Evolutionary conservation across 1,140 invertebrate genomes (phyloP).

Genomic region (Zaprionus taronus): DNA sequence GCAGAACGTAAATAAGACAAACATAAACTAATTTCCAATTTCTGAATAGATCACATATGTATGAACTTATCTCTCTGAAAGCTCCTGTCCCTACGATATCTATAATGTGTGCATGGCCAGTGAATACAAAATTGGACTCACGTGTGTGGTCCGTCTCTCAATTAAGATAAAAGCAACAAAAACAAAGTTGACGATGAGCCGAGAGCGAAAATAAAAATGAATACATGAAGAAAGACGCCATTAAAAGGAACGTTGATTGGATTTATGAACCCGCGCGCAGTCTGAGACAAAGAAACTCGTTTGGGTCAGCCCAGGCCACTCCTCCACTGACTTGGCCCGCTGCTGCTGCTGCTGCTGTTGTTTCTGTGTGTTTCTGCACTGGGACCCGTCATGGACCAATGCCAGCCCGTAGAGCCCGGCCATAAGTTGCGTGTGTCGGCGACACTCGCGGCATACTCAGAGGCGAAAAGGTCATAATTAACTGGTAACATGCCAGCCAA

Average conservation of each 20-base stretch:
- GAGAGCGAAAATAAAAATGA: conserved; percentile 8
- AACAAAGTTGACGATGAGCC: conserved; percentile 6
- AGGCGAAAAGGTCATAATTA: conserved; percentile 69
- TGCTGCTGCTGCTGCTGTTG: neutral
- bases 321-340: conserved; percentile 40
- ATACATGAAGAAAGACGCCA: conserved; percentile 63
- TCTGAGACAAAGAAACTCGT: conserved; percentile 61
- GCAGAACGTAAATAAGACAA: neutral
- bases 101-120: neutral
- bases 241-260: conserved; percentile 70
- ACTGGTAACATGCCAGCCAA: conserved; percentile 64
- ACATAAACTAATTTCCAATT: neutral
- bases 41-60: neutral
- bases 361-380: conserved; percentile 8
- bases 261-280: conserved; percentile 61
- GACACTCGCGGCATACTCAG: conserved; percentile 34
- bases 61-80: neutral
- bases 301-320: conserved; percentile 54
- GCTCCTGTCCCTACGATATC: neutral
- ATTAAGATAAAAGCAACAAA: conserved; percentile 43
- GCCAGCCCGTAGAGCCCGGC: conserved; percentile 44
- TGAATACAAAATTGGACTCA: conserved; percentile 22
- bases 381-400: conserved; percentile 57
- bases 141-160: conserved; percentile 42
- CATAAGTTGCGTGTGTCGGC: conserved; percentile 50